Evolutionary conservation across 2,888 invertebrate genomes (phyloP).

Genomic region (Chelonus formosanus): DNA sequence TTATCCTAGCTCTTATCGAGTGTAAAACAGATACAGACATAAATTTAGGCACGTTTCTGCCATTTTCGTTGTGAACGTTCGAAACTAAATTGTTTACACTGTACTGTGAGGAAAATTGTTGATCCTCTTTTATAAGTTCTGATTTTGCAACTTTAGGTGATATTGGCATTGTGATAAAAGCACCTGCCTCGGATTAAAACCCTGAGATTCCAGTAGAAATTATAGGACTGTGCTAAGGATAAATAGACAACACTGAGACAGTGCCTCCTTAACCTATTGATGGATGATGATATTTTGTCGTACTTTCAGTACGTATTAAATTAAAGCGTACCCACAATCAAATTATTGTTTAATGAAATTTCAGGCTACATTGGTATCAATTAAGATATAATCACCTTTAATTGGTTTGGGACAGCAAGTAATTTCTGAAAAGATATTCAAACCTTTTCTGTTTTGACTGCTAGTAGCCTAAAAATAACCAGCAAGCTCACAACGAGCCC

Average conservation of each 20-base stretch:
- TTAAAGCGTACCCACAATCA: background rate
- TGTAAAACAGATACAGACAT: slow-evolving; percentile 59
- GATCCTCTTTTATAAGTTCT: slow-evolving; percentile 52
- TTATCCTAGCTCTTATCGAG: slow-evolving; percentile 49
- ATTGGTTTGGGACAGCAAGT: slow-evolving; percentile 91
- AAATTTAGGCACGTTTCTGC: slow-evolving; percentile 57
- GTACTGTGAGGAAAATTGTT: slow-evolving; percentile 58
- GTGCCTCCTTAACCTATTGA: slow-evolving; percentile 63
- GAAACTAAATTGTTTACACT: slow-evolving; percentile 59
- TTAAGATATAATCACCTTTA: slow-evolving; percentile 66
- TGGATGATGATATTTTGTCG: slow-evolving; percentile 66
- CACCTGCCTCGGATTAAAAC: slow-evolving; percentile 93
- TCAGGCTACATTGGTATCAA: no score
- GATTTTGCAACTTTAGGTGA: slow-evolving; percentile 67
- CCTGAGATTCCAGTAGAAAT: slow-evolving; percentile 86
- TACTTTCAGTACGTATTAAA: slow-evolving; percentile 66
- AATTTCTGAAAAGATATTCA: slow-evolving; percentile 70
- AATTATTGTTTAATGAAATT: no score
- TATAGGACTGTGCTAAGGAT: slow-evolving; percentile 75
- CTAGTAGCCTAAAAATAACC: no score
- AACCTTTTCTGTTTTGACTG: slow-evolving; percentile 63
- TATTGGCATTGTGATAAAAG: slow-evolving; percentile 87
- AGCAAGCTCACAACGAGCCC: no score
- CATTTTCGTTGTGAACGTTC: slow-evolving; percentile 57
- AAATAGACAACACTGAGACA: slow-evolving; percentile 65